phyloP scores from a whole-genome alignment of 2,113 vertebrate species.

The Lagenorhynchus albirostris region DNA sequence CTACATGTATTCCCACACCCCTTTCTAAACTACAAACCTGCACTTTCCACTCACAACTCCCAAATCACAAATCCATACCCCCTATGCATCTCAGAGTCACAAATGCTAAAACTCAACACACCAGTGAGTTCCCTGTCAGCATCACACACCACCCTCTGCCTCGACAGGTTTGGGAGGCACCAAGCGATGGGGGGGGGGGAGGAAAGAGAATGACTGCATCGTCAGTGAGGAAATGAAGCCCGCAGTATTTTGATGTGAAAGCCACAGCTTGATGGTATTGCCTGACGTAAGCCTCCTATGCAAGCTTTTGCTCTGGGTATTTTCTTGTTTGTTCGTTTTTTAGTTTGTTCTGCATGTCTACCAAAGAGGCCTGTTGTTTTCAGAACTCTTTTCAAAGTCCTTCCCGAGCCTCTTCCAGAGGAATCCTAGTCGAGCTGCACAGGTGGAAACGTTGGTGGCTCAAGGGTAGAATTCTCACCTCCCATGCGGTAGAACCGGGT shows the following conservation, averaged over 20 bases:
- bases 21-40: not conserved
- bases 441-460: not conserved
- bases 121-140: not conserved
- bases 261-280: not conserved
- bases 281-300: not conserved
- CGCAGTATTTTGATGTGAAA: not conserved
- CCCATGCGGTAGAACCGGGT: not conserved
- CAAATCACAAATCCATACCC: not conserved
- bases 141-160: not conserved
- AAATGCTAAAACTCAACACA: not conserved
- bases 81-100: not conserved
- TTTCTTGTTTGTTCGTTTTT: not conserved
- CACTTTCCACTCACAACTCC: not conserved
- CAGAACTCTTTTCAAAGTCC: fast-evolving
- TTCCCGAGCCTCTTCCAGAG: not conserved
- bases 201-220: not conserved
- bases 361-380: not conserved
- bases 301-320: not conserved
- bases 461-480: slow-evolving; percentile 39
- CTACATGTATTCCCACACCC: not conserved
- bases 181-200: not conserved
- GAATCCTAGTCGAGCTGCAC: fast-evolving
- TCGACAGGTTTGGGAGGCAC: not conserved
- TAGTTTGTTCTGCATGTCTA: not conserved
- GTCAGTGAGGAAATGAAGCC: not conserved